Evolutionary conservation across 2,888 invertebrate genomes (phyloP).

Genomic region (Ophonus ardosiacus): DNA sequence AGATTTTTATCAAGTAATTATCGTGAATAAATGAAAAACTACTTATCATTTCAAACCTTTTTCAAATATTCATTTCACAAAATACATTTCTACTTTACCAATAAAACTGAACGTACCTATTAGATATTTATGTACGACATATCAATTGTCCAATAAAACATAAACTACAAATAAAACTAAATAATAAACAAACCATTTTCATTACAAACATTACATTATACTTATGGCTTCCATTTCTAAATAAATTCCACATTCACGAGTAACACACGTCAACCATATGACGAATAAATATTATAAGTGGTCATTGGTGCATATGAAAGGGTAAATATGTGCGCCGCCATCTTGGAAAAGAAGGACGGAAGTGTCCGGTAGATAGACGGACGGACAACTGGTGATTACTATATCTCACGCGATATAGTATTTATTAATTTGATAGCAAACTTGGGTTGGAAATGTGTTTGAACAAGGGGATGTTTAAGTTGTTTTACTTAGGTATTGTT

Average conservation of each 20-base stretch:
- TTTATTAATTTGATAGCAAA: conserved; percentile 69
- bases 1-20: too few relatives aligned
- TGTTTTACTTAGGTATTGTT: not conserved
- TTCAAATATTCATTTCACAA: not conserved
- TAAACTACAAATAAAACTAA: conserved; percentile 18
- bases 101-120: not conserved
- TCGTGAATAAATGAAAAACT: too few relatives aligned
- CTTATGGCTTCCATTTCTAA: conserved; percentile 11
- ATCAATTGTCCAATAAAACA: not conserved
- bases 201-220: conserved; percentile 20
- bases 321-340: conserved; percentile 10
- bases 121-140: not conserved
- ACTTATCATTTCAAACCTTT: not conserved
- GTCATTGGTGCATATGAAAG: not conserved
- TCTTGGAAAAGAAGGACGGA: conserved; percentile 15
- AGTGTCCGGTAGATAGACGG: not conserved
- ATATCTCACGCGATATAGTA: conserved; percentile 70
- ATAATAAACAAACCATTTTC: conserved; percentile 22
- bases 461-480: not conserved
- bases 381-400: conserved; percentile 66
- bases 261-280: conserved; percentile 1
- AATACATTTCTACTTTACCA: not conserved
- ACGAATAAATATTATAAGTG: conserved; percentile 37
- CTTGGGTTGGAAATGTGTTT: not conserved
- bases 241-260: not conserved